phyloP scores from a whole-genome alignment of 2,888 invertebrate species.

The Lasioglossum marginatum region DNA sequence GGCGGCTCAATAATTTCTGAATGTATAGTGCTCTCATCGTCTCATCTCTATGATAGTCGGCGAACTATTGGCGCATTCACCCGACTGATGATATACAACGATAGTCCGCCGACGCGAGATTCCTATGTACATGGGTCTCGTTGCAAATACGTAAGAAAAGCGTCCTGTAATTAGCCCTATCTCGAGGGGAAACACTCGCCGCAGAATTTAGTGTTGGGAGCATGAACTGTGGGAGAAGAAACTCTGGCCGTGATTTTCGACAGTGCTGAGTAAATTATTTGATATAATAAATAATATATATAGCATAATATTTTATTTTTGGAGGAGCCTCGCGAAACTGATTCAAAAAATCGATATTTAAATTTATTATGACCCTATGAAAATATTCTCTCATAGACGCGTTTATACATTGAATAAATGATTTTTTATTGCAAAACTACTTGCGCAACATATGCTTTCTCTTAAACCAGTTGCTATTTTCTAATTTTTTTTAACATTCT shows the following conservation, averaged over 20 bases:
- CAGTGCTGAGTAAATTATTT: not conserved
- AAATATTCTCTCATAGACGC: not conserved
- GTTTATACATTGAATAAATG: too few species aligned
- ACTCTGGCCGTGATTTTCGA: not conserved
- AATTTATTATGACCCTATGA: not conserved
- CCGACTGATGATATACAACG: slow-evolving; percentile 40
- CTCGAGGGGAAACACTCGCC: not conserved
- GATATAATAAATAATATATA: not conserved
- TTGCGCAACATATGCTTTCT: too few species aligned
- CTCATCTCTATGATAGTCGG: slow-evolving; percentile 53
- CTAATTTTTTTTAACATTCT: too few species aligned
- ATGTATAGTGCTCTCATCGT: slow-evolving; percentile 30
- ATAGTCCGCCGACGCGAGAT: not conserved
- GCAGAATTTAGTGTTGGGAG: not conserved
- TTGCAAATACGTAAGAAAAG: slow-evolving; percentile 34
- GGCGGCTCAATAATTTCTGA: slow-evolving; percentile 62
- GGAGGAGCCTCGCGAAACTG: not conserved
- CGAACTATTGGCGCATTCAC: slow-evolving; percentile 49
- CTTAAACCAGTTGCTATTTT: too few species aligned
- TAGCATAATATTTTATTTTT: not conserved
- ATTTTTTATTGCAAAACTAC: too few species aligned
- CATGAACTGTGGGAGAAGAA: not conserved
- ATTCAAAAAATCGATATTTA: not conserved
- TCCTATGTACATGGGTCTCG: slow-evolving; percentile 3
- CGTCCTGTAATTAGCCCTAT: slow-evolving; percentile 37